phyloP scores from a whole-genome alignment of 2,113 vertebrate species.

The Burhinus bistriatus region DNA sequence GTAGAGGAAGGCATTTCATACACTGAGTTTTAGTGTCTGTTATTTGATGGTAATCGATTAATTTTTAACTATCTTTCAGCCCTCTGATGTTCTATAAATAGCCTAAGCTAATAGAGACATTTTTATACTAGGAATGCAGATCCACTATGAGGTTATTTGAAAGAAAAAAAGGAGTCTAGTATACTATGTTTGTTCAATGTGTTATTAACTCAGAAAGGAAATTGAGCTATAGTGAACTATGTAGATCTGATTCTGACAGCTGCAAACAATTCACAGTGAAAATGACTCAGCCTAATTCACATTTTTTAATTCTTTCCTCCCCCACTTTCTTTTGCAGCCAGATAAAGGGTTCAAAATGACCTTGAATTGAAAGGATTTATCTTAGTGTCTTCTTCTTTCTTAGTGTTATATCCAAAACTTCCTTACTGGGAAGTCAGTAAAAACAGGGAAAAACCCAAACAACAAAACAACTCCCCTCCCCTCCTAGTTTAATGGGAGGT shows the following conservation, averaged over 20 bases:
- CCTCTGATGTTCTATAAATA: conserved; percentile 69
- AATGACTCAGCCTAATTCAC: conserved; percentile 68
- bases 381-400: not conserved
- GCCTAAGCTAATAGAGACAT: conserved; percentile 66
- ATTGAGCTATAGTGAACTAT: conserved; percentile 60
- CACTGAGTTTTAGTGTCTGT: conserved; percentile 35
- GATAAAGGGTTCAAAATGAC: conserved; percentile 45
- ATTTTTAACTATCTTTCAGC: conserved; percentile 64
- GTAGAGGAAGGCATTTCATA: conserved; percentile 25
- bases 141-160: conserved; percentile 49
- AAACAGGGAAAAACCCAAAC: conserved; percentile 9
- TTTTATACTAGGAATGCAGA: conserved; percentile 53
- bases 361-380: conserved; percentile 49
- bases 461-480: not conserved
- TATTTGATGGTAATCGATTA: conserved; percentile 63
- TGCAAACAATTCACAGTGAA: conserved; percentile 65
- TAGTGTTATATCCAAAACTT: not conserved
- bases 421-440: not conserved
- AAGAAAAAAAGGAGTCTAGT: conserved; percentile 21
- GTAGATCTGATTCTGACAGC: conserved; percentile 64
- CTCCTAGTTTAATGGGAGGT: not conserved
- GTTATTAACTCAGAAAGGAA: conserved; percentile 70
- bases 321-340: not conserved
- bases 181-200: conserved; percentile 60
- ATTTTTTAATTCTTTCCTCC: conserved; percentile 38